Base-by-base conservation (phyloP, 2,113 vertebrate species). In the Myotis yumanensis region DNA sequence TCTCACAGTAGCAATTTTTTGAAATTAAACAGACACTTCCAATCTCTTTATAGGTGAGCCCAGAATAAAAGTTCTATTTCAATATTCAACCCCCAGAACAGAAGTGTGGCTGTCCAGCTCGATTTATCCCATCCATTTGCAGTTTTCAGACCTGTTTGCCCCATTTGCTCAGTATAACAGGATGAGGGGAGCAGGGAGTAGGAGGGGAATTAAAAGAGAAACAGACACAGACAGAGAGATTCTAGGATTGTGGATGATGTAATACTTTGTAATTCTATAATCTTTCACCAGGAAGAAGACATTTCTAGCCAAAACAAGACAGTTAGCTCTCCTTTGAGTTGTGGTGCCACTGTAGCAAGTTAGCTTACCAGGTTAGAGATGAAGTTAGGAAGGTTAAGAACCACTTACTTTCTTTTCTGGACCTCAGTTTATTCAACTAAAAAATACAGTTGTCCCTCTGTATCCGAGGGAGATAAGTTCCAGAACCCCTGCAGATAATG, bases 21-120 rank as follows among this genome's bases (percentile, higher is more conserved):
- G 30, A 43, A 93, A 80, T 68, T 4, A 57, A 96, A 84, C 3
- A 35, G 2, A 57, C 46, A 83, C 59, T 79, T 89, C 40, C 22
- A 71, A n/a, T 89, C 37, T 76, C 43, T 90, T 81, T 54, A 62
- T 72, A 91, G 35, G 62, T 51, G 1, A 89, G 5, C 11, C 6
- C 6, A 66, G n/a, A 91, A 86, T 83, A 52, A 79, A 86, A 86
- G 5, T 84, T 82, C 6, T 64, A 75, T 93, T 91, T 83, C 37
- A 86, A 37, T 66, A 59, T 3, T 72, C 23, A 87, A 28, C 68
- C 23, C 22, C 1, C 5, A 89, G 46, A 76, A 3, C 23, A 68
- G 73, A 8, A 52, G 71, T 40, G 18, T 73, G 54, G 48, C 6
- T 91, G 52, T 35, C 23, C 7, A 72, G 14, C 7, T 80, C 17